Percentiles rank a stretch among this genome's conserved stretches.
Conservation (phyloP, 2,113 vertebrate species). For the Siniperca chuatsi region DNA sequence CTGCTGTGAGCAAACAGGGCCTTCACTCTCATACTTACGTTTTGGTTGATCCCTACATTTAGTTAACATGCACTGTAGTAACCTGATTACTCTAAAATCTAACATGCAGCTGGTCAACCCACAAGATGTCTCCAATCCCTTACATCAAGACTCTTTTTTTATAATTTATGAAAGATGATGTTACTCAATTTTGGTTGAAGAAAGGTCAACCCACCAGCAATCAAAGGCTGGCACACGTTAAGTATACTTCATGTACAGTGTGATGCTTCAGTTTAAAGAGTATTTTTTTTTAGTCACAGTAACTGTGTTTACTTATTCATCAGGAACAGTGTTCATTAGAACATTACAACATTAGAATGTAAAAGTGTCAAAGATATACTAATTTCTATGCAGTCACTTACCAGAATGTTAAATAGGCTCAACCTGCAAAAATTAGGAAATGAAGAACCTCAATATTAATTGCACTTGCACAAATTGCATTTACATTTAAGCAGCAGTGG, state of each 20-base stretch:
- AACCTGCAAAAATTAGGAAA: not conserved
- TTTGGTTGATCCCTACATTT: constrained; percentile 16
- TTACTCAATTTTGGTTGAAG: not conserved
- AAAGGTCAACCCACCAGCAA: not conserved
- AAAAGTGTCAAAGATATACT: not conserved
- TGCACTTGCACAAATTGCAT: not conserved
- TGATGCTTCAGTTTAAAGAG: not conserved
- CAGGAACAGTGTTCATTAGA: not conserved
- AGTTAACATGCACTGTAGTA: not conserved
- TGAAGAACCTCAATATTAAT: not conserved
- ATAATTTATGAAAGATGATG: not conserved
- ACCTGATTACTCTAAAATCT: not conserved
- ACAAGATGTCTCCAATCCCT: not conserved
- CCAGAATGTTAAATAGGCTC: not conserved
- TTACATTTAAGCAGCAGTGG: not conserved
- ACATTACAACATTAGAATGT: not conserved
- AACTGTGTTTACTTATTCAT: not conserved
- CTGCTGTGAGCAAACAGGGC: constrained; percentile 33
- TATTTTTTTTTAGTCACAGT: not conserved
- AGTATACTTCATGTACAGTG: not conserved
- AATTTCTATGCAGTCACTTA: not conserved
- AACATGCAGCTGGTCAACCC: not conserved
- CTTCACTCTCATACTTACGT: constrained; percentile 33
- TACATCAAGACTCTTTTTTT: not conserved
- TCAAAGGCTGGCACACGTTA: not conserved